Evolutionary conservation across 2,113 vertebrate species (phyloP).

Genomic region (Meriones unguiculatus): DNA sequence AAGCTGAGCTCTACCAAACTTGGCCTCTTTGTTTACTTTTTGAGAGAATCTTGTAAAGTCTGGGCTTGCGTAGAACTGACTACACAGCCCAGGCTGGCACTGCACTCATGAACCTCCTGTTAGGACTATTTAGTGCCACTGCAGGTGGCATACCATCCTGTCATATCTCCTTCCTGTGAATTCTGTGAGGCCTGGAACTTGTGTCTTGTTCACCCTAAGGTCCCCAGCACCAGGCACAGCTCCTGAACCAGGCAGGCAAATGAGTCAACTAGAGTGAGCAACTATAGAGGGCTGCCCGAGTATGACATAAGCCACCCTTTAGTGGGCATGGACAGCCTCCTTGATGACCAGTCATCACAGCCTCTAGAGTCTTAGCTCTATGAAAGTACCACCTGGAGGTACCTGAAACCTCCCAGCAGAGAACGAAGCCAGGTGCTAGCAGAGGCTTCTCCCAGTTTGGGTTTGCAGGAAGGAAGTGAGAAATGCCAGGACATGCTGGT

Average conservation of each 20-base stretch:
- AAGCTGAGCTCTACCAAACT: not conserved
- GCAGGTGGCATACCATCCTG: not conserved
- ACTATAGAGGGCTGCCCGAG: not conserved
- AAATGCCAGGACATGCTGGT: not conserved
- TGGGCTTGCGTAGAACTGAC: not conserved
- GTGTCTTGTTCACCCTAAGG: not conserved
- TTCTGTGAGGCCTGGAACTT: not conserved
- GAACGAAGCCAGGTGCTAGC: not conserved
- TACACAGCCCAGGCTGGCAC: not conserved
- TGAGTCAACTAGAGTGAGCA: not conserved
- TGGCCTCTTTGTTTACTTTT: not conserved
- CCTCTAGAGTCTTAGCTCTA: not conserved
- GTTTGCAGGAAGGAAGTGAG: not conserved
- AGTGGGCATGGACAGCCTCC: not conserved
- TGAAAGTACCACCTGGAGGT: slow-evolving; percentile 58
- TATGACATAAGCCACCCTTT: not conserved
- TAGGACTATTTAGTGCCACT: not conserved
- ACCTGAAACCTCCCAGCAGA: not conserved
- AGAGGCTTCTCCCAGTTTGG: not conserved
- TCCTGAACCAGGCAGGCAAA: not conserved
- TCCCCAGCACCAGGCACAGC: not conserved
- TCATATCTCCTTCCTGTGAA: not conserved
- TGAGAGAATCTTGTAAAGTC: not conserved
- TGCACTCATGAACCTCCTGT: not conserved
- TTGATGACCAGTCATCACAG: not conserved